Base-by-base conservation (phyloP, 2,888 invertebrate genomes). In the Epiblema foenella region DNA sequence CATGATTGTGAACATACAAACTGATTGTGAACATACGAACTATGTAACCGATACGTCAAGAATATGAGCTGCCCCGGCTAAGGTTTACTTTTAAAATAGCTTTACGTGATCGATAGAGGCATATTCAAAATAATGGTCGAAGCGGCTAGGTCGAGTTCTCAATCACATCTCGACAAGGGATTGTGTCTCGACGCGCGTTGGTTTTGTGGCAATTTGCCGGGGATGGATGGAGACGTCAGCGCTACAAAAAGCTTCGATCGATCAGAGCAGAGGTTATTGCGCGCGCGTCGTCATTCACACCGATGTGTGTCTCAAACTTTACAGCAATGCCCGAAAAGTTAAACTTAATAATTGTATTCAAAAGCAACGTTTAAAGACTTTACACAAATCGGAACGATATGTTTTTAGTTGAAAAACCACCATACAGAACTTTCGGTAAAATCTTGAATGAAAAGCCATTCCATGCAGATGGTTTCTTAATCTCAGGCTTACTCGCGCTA, bases 171-270 rank as follows among this genome's bases (percentile, higher is more conserved):
- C 83, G 85, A 82, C 84, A 81, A 83, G 84, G 84, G 85, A 67
- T 83, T 85, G 81, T 81, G 86, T 85, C 33, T 33, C 76, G 78
- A 73, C 76, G 78, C 77, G 73, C 77, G 76, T 77, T 77, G 74
- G 76, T 77, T 79, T 75, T 81, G 84, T 84, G 87, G 89, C 90
- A 93, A 93, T 92, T 92, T 91, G 91, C 90, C 80, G 80, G 81
- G 83, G 88, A 91, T 91, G 86, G 88, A 93, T 93, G 88, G 89
- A 93, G 90, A 90, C 80, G 93, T 93, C 93, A 90, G 76, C 86
- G 83, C 84, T 83, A 92, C 91, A 93, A 93, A 93, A 93, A 93
- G 89, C 89, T 84, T 83, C 89, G 88, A 93, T 93, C 89, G 87
- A 91, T 93, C 92, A 92, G 72, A 52, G 83, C 74, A 49, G 69